phyloP scores from a whole-genome alignment of 2,113 vertebrate species.

The Leucosticte australis region DNA sequence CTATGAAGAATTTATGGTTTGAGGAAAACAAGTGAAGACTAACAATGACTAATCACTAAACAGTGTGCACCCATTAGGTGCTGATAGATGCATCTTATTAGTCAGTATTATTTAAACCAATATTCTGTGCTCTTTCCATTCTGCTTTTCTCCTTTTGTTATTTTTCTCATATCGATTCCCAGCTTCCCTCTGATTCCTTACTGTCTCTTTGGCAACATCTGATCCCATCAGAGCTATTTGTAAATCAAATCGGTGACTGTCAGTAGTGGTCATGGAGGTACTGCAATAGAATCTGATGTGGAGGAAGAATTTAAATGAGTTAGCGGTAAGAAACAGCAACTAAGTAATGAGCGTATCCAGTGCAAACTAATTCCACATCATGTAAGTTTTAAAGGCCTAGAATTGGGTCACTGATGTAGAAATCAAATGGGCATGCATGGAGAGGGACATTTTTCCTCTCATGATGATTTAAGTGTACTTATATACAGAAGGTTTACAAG shows the following conservation, averaged over 20 bases:
- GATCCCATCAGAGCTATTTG: slow-evolving; percentile 16
- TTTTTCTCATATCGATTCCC: neutral
- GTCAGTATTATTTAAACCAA: neutral
- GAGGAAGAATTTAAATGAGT: slow-evolving; percentile 44
- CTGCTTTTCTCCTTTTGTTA: neutral
- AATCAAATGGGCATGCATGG: neutral
- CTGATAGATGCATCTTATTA: neutral
- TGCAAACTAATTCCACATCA: neutral
- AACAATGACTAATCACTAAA: neutral
- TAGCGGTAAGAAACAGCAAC: neutral
- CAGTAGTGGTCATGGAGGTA: neutral
- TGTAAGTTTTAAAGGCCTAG: neutral
- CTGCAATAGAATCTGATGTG: slow-evolving; percentile 20
- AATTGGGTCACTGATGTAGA: neutral
- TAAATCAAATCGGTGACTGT: slow-evolving; percentile 45
- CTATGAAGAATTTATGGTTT: neutral
- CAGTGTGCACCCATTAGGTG: neutral
- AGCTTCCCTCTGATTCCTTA: neutral
- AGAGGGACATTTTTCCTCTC: neutral
- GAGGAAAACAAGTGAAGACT: neutral
- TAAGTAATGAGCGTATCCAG: neutral
- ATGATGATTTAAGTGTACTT: neutral
- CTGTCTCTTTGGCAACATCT: slow-evolving; percentile 15
- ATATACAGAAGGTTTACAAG: neutral
- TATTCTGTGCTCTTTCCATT: neutral